These are phyloP conservation scores for Silurus asotus DNA, from an alignment of 2,113 vertebrate species.

Conservation along the genomic window DNA sequence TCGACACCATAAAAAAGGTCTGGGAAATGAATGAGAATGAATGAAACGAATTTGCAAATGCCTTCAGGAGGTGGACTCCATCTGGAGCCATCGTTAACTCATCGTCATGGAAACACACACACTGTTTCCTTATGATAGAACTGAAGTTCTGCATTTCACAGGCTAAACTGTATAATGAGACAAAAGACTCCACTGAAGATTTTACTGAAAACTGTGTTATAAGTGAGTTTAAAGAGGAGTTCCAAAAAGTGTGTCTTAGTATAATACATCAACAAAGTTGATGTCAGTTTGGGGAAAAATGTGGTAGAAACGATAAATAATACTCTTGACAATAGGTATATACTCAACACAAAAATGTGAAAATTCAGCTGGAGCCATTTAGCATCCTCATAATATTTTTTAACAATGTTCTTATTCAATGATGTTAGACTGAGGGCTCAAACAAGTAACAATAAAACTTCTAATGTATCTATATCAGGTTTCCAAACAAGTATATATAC, in stretches of 20 bases:
- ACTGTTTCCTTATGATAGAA: slow-evolving; percentile 32
- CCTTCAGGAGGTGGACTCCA: slow-evolving; percentile 42
- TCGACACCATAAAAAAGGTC: slow-evolving; percentile 18
- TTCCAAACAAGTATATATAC: slow-evolving; percentile 10
- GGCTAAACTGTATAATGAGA: slow-evolving; percentile 18
- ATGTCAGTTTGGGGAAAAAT: background rate
- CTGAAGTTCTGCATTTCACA: slow-evolving; percentile 21
- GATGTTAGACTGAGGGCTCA: background rate
- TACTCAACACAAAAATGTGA: background rate
- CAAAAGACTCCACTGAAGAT: background rate
- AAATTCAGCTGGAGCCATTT: background rate
- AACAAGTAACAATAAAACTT: background rate
- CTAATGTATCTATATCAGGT: background rate
- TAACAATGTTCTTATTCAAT: background rate
- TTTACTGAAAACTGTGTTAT: background rate
- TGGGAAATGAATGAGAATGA: slow-evolving; percentile 38
- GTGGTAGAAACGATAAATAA: background rate
- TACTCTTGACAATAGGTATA: background rate
- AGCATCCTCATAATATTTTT: background rate
- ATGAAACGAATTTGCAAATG: slow-evolving; percentile 43
- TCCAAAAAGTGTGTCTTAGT: background rate
- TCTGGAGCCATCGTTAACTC: slow-evolving; percentile 38
- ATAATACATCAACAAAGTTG: background rate
- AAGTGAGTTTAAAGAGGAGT: background rate
- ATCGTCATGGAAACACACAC: slow-evolving; percentile 55